Percentiles rank a stretch among this genome's conserved stretches.
Conservation (phyloP, 2,888 invertebrate genomes). For the Dynastes hyllus region DNA sequence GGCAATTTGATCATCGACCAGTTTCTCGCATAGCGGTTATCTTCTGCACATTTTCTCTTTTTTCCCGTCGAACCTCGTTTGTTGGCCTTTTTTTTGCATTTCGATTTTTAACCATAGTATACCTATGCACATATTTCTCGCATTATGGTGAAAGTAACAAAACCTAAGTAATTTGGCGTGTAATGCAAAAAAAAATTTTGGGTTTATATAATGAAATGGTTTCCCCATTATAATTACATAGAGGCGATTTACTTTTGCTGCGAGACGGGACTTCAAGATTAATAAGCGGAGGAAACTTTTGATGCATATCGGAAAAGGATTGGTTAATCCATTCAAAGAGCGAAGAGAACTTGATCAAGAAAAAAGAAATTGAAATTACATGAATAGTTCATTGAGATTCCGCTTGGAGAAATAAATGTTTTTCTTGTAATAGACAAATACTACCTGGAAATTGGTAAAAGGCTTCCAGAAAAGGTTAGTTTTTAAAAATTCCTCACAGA, state of each 20-base stretch:
- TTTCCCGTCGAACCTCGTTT: background rate
- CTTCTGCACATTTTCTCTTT: slow-evolving; percentile 6
- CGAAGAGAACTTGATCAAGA: no score
- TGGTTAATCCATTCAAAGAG: no score
- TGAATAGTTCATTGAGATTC: no score
- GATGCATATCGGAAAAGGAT: no score
- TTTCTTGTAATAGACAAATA: no score
- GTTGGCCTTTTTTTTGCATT: background rate
- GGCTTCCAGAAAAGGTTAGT: no score
- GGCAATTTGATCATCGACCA: slow-evolving; percentile 17
- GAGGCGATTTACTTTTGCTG: background rate
- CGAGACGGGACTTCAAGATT: background rate
- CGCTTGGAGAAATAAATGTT: no score
- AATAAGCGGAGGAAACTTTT: no score
- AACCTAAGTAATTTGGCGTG: slow-evolving; percentile 7
- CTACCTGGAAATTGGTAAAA: no score
- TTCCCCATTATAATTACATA: slow-evolving; percentile 3
- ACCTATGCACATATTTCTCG: background rate
- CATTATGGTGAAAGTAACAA: slow-evolving; percentile 21
- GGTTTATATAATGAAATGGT: slow-evolving; percentile 22
- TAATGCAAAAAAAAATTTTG: slow-evolving; percentile 2
- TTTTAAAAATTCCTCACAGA: no score
- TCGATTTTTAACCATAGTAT: background rate
- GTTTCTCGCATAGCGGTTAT: background rate
- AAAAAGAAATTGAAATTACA: no score